Base-by-base conservation (phyloP, 1,140 invertebrate species). In the Fopius arisanus region DNA sequence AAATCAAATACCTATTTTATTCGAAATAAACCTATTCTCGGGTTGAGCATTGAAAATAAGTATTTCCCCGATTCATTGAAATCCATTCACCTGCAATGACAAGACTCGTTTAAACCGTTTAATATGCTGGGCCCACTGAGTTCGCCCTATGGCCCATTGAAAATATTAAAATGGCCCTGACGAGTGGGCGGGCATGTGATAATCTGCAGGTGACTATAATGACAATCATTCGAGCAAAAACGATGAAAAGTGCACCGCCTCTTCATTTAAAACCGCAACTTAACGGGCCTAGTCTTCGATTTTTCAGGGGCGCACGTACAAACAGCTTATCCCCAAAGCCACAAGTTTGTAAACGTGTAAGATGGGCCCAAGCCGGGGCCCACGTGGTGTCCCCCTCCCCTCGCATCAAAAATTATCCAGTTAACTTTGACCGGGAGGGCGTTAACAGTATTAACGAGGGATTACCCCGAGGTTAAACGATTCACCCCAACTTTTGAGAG, bases 331-430 rank as follows among this genome's bases (percentile, higher is more conserved):
- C 72, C 54, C 4, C 28, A 78, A 82, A 83, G 79, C 79, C 74
- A 31, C 77, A 80, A 83, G 81, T 84, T 83, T 82, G 79, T 82
- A 83, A 84, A 83, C 79, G 82, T 79, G 82, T 79, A 81, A 63
- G 54, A 75, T 71, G 77, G 79, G 37, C 79, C 78, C 75, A 73
- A 71, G 70, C 67, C 67, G 73, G 48, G 43, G 66, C 54, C 16
- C 26, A 66, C 67, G 71, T 75, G 54, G 54, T 59, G 23, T 23
- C 19, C 54, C 14, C 19, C n/a, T n/a, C 26, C 54, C 54, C 54
- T 19, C 54, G 16, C 19, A 59, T 75, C 77, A 62, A 77, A 82
- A 84, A 84, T 84, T 81, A 84, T 86, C 81, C 80, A 82, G 81
- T 85, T 84, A 85, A 84, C 82, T 85, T 81, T 78, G 79, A 72